These are phyloP conservation scores for Drosophila novamexicana DNA, from an alignment of 1,140 invertebrate genomes.

Conservation along the genomic window DNA sequence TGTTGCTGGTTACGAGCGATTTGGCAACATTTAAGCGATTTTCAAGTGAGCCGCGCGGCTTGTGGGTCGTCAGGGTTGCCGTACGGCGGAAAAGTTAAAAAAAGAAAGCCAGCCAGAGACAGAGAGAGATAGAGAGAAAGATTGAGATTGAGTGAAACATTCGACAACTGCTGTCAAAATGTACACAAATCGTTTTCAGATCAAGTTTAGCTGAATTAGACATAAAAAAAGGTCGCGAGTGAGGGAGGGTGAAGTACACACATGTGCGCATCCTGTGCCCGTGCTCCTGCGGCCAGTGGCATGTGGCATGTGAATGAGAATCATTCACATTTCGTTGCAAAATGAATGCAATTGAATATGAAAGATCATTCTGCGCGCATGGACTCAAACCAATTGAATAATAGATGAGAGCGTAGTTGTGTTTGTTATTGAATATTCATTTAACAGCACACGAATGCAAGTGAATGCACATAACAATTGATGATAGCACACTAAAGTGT, in stretches of 20 bases:
- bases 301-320: background rate
- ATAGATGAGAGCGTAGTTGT: background rate
- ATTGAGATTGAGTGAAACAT: background rate
- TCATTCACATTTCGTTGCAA: background rate
- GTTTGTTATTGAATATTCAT: slow-evolving; percentile 5
- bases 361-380: slow-evolving; percentile 8
- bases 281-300: background rate
- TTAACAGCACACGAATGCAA: slow-evolving; percentile 1
- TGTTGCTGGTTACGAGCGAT: slow-evolving; percentile 32
- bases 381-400: slow-evolving; percentile 2
- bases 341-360: slow-evolving; percentile 8
- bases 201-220: slow-evolving; percentile 12
- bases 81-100: no score
- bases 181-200: slow-evolving; percentile 66
- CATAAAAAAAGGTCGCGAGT: no score
- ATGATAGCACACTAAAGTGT: background rate
- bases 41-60: slow-evolving; percentile 31
- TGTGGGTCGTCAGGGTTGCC: background rate
- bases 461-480: background rate
- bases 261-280: background rate
- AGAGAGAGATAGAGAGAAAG: slow-evolving; percentile 41
- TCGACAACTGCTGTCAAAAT: slow-evolving; percentile 51
- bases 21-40: slow-evolving; percentile 64
- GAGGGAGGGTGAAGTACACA: background rate
- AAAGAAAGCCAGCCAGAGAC: slow-evolving; percentile 1